Conservation (phyloP, 1,140 invertebrate species). For the Nasonia vitripennis region DNA sequence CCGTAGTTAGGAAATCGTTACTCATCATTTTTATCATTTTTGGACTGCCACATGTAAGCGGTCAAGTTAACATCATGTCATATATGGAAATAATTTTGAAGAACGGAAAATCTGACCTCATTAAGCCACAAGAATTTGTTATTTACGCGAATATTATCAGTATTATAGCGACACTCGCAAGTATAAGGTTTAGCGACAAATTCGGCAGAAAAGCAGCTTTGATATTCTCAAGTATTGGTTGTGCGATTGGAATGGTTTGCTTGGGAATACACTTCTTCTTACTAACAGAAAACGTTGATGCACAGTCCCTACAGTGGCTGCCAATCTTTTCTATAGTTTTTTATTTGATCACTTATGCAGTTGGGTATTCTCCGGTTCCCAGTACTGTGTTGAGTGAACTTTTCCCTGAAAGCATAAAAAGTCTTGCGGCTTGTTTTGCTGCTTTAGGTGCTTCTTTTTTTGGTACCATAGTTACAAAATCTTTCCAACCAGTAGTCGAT, state of each 20-base stretch:
- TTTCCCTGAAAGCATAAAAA: constrained; percentile 81
- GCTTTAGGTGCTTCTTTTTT: constrained; percentile 82
- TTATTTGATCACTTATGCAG: constrained; percentile 69
- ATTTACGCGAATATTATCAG: constrained; percentile 82
- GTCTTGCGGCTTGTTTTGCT: constrained; percentile 80
- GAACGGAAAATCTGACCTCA: constrained; percentile 72
- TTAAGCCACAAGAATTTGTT: constrained; percentile 74
- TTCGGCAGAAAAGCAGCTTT: constrained; percentile 82
- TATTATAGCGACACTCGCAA: constrained; percentile 77
- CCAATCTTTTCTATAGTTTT: constrained; percentile 49
- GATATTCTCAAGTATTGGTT: constrained; percentile 77
- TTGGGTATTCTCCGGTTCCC: constrained; percentile 83
- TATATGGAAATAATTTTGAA: constrained; percentile 85
- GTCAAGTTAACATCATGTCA: constrained; percentile 83
- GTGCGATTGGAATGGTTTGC: constrained; percentile 71
- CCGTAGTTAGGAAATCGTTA: constrained; percentile 74
- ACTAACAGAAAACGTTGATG: constrained; percentile 71
- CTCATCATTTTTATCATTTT: constrained; percentile 80
- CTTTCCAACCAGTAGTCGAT: constrained; percentile 80
- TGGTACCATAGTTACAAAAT: constrained; percentile 83
- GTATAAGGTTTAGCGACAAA: constrained; percentile 81
- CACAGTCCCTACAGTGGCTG: constrained; percentile 57
- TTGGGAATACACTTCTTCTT: constrained; percentile 80
- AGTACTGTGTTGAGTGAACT: constrained; percentile 84
- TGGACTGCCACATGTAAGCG: constrained; percentile 84